These are phyloP conservation scores for Thumatha senex DNA, from an alignment of 2,888 invertebrate genomes.

Conservation along the genomic window DNA sequence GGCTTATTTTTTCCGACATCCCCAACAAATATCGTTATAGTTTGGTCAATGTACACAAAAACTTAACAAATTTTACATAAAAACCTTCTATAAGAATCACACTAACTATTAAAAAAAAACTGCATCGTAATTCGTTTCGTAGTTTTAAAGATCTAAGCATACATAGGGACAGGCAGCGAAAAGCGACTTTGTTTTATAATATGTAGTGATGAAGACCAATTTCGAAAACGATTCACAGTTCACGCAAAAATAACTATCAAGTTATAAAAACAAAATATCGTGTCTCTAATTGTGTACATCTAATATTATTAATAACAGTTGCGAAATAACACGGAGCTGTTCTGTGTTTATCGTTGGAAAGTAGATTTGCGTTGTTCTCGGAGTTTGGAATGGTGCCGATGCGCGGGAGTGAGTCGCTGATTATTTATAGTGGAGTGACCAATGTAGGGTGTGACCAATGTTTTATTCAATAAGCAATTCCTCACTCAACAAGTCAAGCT, in stretches of 20 bases:
- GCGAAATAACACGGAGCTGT: conserved; percentile 27
- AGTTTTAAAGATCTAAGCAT: no score
- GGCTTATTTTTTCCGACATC: no score
- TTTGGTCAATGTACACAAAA: no score
- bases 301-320: conserved; percentile 22
- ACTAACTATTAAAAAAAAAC: no score
- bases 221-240: conserved; percentile 29
- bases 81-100: no score
- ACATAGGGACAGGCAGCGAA: no score
- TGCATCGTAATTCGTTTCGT: no score
- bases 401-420: conserved; percentile 60
- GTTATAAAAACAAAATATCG: conserved; percentile 25
- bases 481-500: no score
- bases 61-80: no score
- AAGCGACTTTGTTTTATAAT: no score
- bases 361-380: conserved; percentile 15
- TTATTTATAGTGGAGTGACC: conserved; percentile 67
- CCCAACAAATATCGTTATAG: no score
- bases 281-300: conserved; percentile 18
- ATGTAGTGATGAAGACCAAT: no score
- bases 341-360: conserved; percentile 41
- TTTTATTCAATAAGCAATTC: conserved; percentile 10
- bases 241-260: conserved; percentile 44
- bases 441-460: conserved; percentile 37
- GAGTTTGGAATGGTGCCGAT: conserved; percentile 69